Base-by-base conservation (phyloP, 2,888 invertebrate species). In the Girardia tigrina region DNA sequence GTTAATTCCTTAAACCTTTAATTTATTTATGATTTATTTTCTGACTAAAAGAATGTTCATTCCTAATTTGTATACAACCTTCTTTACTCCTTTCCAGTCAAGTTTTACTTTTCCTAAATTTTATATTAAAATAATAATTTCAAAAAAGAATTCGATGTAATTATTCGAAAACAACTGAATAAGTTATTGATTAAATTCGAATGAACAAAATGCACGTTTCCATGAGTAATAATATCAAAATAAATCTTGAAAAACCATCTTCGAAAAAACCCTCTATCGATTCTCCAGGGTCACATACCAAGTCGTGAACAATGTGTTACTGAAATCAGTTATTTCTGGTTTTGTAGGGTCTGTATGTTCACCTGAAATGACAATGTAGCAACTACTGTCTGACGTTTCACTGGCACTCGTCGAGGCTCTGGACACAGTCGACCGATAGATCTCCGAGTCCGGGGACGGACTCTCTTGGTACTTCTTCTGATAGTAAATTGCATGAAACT, bases 401-500 rank as follows among this genome's bases (percentile, higher is more conserved):
- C 56, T 56, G 6, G 4, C 20, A 56, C 56, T 56, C n/a, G n/a
- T n/a, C n/a, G 56, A 56, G n/a, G 4, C 2, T 4, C 23, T n/a
- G n/a, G 56, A 56, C 23, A 20, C 20, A 8, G 56, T 56, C n/a
- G 56, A 56, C n/a, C 23, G n/a, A 56, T 56, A 56, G n/a, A 56
- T 56, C 2, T n/a, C 56, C 23, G 56, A 56, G n/a, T 56, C 56
- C 23, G 56, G 56, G 6, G 23, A 56, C n/a, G n/a, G n/a, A n/a
- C 56, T 20, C n/a, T 56, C 56, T 56, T 56, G 56, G 23, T 56
- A 56, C 23, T 56, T 56, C n/a, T 56, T 56, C n/a, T 56, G 56
- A 56, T 56, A 56, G n/a, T 56, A 56, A 56, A 56, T 56, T 56
- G 56, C 4, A 56, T 56, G n/a, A 16, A 56, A 56, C n/a, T 56